Evolutionary conservation across 2,113 vertebrate species (phyloP), one percentile per base, ranked within the genome.

Genomic region (Actenoides lindsayi): DNA sequence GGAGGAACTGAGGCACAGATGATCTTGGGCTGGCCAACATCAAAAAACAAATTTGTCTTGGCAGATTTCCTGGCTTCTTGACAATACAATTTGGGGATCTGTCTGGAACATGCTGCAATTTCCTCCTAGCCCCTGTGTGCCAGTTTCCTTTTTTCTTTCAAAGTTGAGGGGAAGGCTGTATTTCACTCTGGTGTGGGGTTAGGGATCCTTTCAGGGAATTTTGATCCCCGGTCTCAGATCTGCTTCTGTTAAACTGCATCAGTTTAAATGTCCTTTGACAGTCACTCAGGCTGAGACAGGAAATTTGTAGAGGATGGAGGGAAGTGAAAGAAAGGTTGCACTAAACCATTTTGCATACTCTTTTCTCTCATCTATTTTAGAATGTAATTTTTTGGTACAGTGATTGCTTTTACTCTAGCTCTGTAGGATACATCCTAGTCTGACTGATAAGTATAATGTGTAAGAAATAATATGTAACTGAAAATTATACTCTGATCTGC

Each of bases 31-130:
- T 90, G 86, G 80, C 89, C 56, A 90, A 70, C 71, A 75, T 95
- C 94, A 90, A 92, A 81, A 71, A 86, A 60, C 71, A 74, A 46
- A 46, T 92, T 96, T 97, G 50, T 68, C 68, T 93, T 92, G 90
- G 89, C 86, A 90, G 41, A 90, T 96, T 90, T 94, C 94, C 83
- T 92, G 83, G 75, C 68, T 94, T 76, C 51, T 51, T 94, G 83
- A 81, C 90, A 92, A 63, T 95, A 71, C 71, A 89, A 4, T 95
- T 3, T 83, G 41, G n/a, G 39, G 57, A 86, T 93, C 76, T 95
- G 79, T 41, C 75, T 92, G 60, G 53, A 93, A 65, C 53, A 91
- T 77, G 78, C 76, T 83, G 54, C 68, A 77, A 57, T 92, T 92
- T 76, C 44, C 18, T 87, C 31, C 44, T 95, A 96, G 75, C 8